Evolutionary conservation across 2,797 vertebrate species (phyloP).

Genomic region (Furcifer pardalis): DNA sequence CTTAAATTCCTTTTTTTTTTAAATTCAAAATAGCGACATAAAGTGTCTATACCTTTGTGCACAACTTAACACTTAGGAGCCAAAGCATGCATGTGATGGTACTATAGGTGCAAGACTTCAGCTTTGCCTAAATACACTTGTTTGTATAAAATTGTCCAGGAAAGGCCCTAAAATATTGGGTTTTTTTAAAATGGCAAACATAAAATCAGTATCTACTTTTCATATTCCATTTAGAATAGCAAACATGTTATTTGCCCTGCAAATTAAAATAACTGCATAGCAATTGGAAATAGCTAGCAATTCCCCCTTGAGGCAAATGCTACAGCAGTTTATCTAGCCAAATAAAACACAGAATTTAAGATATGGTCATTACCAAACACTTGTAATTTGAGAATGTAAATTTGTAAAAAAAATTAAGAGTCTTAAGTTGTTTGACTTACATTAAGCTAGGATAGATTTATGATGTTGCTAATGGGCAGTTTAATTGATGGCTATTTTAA

Average conservation of each 20-base stretch:
- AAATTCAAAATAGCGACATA: background rate
- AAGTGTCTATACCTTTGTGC: constrained; percentile 33
- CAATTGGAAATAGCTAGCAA: background rate
- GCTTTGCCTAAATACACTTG: constrained; percentile 19
- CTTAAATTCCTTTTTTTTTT: constrained; percentile 30
- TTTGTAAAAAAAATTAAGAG: background rate
- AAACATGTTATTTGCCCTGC: background rate
- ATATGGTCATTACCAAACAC: no score
- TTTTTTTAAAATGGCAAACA: background rate
- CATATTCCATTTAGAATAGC: constrained; percentile 1
- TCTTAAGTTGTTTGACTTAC: background rate
- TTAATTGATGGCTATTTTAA: constrained; percentile 31
- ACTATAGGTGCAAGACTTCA: background rate
- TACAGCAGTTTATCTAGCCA: no score
- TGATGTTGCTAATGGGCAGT: constrained; percentile 24
- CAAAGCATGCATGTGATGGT: background rate
- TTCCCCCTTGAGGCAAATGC: constrained; percentile 3
- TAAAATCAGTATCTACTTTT: constrained; percentile 3
- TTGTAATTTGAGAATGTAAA: background rate
- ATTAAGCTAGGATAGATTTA: constrained; percentile 22
- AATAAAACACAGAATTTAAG: no score
- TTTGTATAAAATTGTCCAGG: constrained; percentile 13
- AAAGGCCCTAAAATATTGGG: background rate
- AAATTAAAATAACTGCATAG: background rate
- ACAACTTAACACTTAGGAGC: constrained; percentile 18